Percentiles rank a stretch among this genome's conserved stretches.
Evolutionary conservation across 2,888 invertebrate species (phyloP).

Genomic region (Chirona hameri): DNA sequence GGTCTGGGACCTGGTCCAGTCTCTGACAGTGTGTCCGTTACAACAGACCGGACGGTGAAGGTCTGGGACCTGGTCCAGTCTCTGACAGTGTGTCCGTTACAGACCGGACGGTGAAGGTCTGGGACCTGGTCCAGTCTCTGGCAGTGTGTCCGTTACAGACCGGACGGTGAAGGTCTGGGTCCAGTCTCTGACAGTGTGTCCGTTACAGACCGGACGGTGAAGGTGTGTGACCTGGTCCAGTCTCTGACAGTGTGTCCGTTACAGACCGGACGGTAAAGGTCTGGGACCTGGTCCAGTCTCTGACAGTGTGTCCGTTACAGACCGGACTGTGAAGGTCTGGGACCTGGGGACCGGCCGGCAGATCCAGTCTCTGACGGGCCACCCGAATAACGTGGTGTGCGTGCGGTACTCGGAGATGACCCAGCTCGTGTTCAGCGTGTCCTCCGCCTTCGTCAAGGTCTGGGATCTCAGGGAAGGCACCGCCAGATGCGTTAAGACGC

Average conservation of each 20-base stretch:
- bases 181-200: not conserved
- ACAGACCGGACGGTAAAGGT: slow-evolving; percentile 78
- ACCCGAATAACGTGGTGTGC: slow-evolving; percentile 67
- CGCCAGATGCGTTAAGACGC: slow-evolving; percentile 62
- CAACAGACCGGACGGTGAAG: not conserved
- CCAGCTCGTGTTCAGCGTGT: slow-evolving; percentile 67
- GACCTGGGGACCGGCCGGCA: slow-evolving; percentile 72
- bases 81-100: not conserved
- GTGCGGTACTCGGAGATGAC: slow-evolving; percentile 60
- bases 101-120: not conserved
- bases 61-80: not conserved
- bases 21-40: not conserved
- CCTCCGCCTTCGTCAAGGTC: slow-evolving; percentile 70
- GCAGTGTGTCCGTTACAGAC: slow-evolving; percentile 52
- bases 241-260: not conserved
- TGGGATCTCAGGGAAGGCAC: slow-evolving; percentile 68
- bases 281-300: not conserved
- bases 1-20: too few relatives aligned
- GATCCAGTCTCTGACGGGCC: slow-evolving; percentile 62
- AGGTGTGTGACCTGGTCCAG: slow-evolving; percentile 33
- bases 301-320: not conserved
- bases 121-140: not conserved
- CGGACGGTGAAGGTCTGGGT: slow-evolving; percentile 78
- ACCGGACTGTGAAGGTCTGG: slow-evolving; percentile 54
- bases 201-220: slow-evolving; percentile 48